phyloP scores from a whole-genome alignment of 2,888 invertebrate genomes.

The Lochmaea crataegi region DNA sequence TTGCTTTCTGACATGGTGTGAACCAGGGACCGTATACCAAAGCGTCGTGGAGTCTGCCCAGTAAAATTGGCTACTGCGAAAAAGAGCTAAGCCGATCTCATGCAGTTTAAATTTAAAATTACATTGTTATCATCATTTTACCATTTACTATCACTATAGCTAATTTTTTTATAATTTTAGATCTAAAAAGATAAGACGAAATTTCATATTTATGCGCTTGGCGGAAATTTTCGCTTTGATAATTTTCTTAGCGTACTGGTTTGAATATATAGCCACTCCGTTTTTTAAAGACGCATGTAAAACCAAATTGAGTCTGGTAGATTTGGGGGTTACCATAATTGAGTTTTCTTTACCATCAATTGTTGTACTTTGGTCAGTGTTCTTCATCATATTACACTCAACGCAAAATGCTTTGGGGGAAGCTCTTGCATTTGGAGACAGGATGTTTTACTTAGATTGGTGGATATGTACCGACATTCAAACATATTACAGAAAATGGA shows the following conservation, averaged over 20 bases:
- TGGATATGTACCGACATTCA: constrained; percentile 88
- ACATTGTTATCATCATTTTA: no score
- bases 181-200: constrained; percentile 79
- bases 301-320: constrained; percentile 29
- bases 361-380: not conserved
- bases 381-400: constrained; percentile 73
- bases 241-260: constrained; percentile 83
- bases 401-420: constrained; percentile 94
- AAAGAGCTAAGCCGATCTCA: no score
- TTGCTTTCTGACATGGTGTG: no score
- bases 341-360: constrained; percentile 1
- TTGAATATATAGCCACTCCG: constrained; percentile 80
- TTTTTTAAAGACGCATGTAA: constrained; percentile 74
- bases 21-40: no score
- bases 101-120: no score
- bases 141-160: no score
- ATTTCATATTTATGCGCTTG: constrained; percentile 75
- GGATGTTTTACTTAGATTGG: constrained; percentile 92
- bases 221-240: constrained; percentile 81
- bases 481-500: constrained; percentile 94
- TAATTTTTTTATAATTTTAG: constrained; percentile 66
- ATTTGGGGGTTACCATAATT: not conserved
- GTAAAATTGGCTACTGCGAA: no score
- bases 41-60: no score
- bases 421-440: constrained; percentile 85